phyloP scores from a whole-genome alignment of 2,113 vertebrate species.

The Chunga burmeisteri region DNA sequence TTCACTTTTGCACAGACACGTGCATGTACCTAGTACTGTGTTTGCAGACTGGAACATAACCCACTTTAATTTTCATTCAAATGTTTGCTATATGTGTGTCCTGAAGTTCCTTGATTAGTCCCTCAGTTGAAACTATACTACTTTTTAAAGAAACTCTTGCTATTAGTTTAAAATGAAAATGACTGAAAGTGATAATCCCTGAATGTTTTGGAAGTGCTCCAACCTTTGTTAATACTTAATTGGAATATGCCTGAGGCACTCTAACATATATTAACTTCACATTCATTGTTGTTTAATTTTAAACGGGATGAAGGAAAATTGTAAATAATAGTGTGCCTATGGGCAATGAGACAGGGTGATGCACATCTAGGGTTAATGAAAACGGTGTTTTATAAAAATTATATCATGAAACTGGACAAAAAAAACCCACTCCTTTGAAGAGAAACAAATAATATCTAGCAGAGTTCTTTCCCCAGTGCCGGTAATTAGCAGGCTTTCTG shows the following conservation, averaged over 20 bases:
- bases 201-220: constrained; percentile 65
- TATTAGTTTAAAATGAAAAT: constrained; percentile 71
- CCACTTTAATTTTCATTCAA: neutral
- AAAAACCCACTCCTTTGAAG: neutral
- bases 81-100: neutral
- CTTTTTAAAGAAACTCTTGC: constrained; percentile 33
- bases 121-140: neutral
- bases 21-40: neutral
- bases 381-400: constrained; percentile 51
- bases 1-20: neutral
- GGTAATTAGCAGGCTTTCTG: neutral
- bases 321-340: constrained; percentile 56
- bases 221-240: constrained; percentile 60
- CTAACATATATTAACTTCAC: constrained; percentile 59
- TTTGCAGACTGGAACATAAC: neutral
- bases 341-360: constrained; percentile 11
- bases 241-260: constrained; percentile 51
- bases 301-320: constrained; percentile 56
- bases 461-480: neutral
- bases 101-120: constrained; percentile 30
- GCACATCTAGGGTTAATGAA: constrained; percentile 54
- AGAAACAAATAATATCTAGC: neutral
- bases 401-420: constrained; percentile 11
- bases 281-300: constrained; percentile 56
- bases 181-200: constrained; percentile 54